These are phyloP conservation scores for Chironomus riparius DNA, from an alignment of 2,888 invertebrate genomes.

Conservation along the genomic window DNA sequence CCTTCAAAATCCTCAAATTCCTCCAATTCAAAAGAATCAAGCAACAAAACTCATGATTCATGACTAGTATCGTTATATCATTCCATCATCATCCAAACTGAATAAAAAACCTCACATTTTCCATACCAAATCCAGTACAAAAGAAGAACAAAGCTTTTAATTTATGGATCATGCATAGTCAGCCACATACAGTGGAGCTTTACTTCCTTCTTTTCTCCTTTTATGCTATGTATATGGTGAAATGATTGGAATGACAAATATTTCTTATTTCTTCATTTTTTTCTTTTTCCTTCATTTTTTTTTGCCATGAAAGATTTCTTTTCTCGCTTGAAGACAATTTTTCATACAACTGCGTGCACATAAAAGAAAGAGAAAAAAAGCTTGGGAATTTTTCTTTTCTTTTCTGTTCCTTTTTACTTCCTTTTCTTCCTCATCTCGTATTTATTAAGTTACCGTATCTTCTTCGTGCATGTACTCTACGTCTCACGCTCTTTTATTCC, in stretches of 20 bases:
- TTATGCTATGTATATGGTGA: neutral
- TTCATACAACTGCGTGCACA: neutral
- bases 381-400: neutral
- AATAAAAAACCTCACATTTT: too few species aligned
- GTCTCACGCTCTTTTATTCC: neutral
- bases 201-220: neutral
- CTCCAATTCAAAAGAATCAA: too few species aligned
- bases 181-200: too few species aligned
- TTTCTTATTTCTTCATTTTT: conserved; percentile 11
- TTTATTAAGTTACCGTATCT: too few species aligned
- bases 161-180: neutral
- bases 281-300: neutral
- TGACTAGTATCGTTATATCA: too few species aligned
- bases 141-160: conserved; percentile 1
- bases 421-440: neutral
- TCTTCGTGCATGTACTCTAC: neutral
- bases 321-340: neutral
- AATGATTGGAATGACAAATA: conserved; percentile 24
- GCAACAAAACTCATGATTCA: too few species aligned
- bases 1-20: too few species aligned
- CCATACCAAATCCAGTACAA: neutral
- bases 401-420: neutral
- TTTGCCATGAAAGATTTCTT: neutral
- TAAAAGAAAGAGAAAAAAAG: neutral
- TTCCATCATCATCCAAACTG: too few species aligned